Evolutionary conservation across 2,797 vertebrate species (phyloP), one percentile per base, ranked within the genome.

Genomic region (Podargus strigoides): DNA sequence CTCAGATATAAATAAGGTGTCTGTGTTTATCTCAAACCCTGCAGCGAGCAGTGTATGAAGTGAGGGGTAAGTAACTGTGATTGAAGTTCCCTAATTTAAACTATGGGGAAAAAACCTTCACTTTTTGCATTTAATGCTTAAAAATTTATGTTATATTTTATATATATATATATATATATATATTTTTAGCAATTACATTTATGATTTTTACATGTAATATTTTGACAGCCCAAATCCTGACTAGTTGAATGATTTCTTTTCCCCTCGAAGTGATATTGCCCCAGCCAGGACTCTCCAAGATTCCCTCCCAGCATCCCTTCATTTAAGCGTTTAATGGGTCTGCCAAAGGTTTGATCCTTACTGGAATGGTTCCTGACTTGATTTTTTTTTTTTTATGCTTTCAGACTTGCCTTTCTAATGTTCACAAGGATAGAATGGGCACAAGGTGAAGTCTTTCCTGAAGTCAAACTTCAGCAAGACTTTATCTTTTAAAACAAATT

Each of bases 81-180:
- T 46, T 62, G 60, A 67, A 87, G 89, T 14, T 17, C 36, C 14
- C 8, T 13, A 3, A 10, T 67, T 63, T 53, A 85, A 81, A 47
- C 37, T 46, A 18, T 2, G 13, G 59, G 36, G 4, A 11, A 63
- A 60, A 49, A 67, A 28, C 6, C 0, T 2, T 2, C 28, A 2
- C 6, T 36, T 56, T 52, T 47, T 70, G 21, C 16, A 89, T 64
- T 70, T 60, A 74, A 30, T 63, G 27, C 8, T 74, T 77, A 46
- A 56, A 39, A 53, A 58, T 87, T 85, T 53, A 74, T 59, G 17
- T 58, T 68, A 49, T 64, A 73, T 74, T 91, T 94, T 79, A 42
- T 59, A 55, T n/a, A n/a, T n/a, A n/a, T n/a, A n/a, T n/a, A n/a
- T n/a, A n/a, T n/a, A n/a, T n/a, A n/a, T n/a, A n/a, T n/a, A n/a